Base-by-base conservation (phyloP, 2,113 vertebrate genomes). In the Solea senegalensis region DNA sequence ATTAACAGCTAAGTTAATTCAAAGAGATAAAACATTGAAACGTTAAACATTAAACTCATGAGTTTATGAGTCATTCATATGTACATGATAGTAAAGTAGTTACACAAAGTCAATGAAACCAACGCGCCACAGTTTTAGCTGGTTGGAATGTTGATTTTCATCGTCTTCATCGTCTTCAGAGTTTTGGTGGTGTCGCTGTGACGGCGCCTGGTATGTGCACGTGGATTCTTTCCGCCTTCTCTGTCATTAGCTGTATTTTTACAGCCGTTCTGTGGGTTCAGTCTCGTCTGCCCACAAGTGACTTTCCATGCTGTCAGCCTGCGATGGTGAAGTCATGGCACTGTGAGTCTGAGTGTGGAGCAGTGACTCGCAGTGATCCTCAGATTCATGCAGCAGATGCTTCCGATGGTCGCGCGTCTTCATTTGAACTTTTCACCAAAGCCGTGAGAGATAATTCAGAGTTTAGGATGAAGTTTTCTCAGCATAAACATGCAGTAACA, bases 291-390 rank as follows among this genome's bases (percentile, higher is more conserved):
- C 86, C 92, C 90, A 74, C 85, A 68, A 82, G 61, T 86, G 84
- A 85, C 89, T 94, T 93, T 94, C 90, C 90, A 92, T 90, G 89
- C 84, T 77, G 89, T 93, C 90, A 92, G 82, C 52, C 74, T 53
- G 68, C 78, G 77, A 79, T 81, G 90, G 85, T 92, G 90, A 93
- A 90, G 83, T 93, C 89, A 91, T 89, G 41, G 73, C 77, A 64
- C 71, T 8, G 9, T 89, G 65, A 64, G 84, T 80, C 84, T 74
- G 72, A 85, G 76, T 53, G 72, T 45, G 44, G 55, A 81, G 77
- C 79, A 54, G 28, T 64, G 73, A 56, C 78, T 90, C 90, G 1
- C 79, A 86, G 89, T 89, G 84, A 74, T 70, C 69, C 61, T 62
- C 8, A 78, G 65, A 73, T 66, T 87, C 55, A 11, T 51, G 27